Evolutionary conservation across 1,140 invertebrate species (phyloP), one percentile per base, ranked within the genome.

Genomic region (Bombus consobrinus): DNA sequence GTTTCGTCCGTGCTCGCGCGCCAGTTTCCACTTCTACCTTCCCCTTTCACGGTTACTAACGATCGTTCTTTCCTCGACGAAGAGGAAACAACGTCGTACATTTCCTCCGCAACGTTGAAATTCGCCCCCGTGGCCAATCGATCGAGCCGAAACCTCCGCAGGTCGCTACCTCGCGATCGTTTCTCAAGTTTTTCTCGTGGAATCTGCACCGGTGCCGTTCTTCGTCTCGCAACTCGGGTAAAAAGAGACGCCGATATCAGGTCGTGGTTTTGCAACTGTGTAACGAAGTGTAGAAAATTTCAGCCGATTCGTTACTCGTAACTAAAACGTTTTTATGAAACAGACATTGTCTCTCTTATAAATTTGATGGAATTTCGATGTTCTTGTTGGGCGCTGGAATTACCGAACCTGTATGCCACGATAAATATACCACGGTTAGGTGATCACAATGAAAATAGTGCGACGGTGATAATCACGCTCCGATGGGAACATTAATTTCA

Each of bases 71-170:
- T 83, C 59, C 75, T 2, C 25, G 22, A 22, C 43, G 9, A 6
- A 9, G 72, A 71, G 53, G 37, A 32, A 72, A 34, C 47, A 1
- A 32, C 53, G 43, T 81, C 69, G n/a, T 39, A 28, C 28, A 15
- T 62, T 13, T 39, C n/a, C 18, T 34, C 47, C 6, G 47, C 47
- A 53, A 53, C 18, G 47, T 53, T 53, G 47, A 53, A 53, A 53
- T 53, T 39, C 39, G 34, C 39, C 43, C 62, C 39, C 32, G 34
- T 62, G 47, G 22, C n/a, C 72, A 64, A 83, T 83, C 82, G 74
- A 83, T 83, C 62, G 72, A 53, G 82, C 34, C 47, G 74, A 71
- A 83, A 69, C 34, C 57, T 77, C n/a, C 64, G 41, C n/a, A 43
- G 25, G 15, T 4, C 32, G 39, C 64, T 6, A 28, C 32, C 12